A percentile compares a stretch with the other conserved stretches of the same genome.
These are phyloP conservation scores for Dasyurus viverrinus DNA, from an alignment of 2,113 vertebrate species.

Conservation along the genomic window DNA sequence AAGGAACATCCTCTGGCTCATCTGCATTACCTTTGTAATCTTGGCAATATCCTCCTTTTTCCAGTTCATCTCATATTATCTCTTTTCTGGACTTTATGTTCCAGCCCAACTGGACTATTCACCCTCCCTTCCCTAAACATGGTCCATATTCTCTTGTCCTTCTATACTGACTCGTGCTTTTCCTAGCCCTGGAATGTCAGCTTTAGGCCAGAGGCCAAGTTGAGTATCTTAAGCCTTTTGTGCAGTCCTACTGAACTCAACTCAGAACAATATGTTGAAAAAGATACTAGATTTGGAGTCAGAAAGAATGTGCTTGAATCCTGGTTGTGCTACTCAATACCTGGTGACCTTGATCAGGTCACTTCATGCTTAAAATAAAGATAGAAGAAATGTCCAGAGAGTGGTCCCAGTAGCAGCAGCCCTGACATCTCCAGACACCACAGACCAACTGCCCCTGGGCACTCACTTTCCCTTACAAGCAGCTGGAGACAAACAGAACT, in stretches of 20 bases:
- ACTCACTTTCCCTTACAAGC: not conserved
- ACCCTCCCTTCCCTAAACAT: not conserved
- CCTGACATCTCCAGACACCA: not conserved
- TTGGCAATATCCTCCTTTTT: not conserved
- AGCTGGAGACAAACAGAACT: not conserved
- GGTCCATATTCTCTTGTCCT: not conserved
- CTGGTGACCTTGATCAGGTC: not conserved
- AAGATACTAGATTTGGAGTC: not conserved
- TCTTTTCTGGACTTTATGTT: not conserved
- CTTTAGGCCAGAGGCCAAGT: not conserved
- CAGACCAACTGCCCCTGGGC: not conserved
- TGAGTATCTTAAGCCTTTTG: not conserved
- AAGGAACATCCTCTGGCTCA: not conserved
- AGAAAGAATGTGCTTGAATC: not conserved
- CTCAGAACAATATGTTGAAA: not conserved
- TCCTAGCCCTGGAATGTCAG: not conserved
- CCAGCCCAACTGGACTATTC: not conserved
- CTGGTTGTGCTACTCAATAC: not conserved
- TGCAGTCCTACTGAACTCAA: not conserved
- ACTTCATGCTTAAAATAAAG: not conserved
- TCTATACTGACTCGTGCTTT: not conserved
- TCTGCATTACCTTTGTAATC: not conserved
- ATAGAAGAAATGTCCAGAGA: not conserved
- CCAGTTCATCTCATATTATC: not conserved
- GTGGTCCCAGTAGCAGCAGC: not conserved